Base-by-base conservation (phyloP, 2,888 invertebrate genomes). In the Scaptomyza cyrtandrae region DNA sequence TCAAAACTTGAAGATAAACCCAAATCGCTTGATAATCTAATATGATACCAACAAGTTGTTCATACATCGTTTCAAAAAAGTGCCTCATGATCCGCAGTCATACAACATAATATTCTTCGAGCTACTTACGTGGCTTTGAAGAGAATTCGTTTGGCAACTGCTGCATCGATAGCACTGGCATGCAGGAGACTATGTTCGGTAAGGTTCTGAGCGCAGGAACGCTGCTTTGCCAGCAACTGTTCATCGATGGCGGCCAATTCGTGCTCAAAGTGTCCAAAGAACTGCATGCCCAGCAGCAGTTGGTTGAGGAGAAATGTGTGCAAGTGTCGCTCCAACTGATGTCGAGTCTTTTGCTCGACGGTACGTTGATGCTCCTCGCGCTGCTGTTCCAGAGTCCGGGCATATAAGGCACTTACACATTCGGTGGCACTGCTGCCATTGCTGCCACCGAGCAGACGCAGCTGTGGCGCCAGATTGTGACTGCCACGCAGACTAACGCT, bases 241-340 rank as follows among this genome's bases (percentile, higher is more conserved):
- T 90, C 89, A 24, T 86, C 81, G 10, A 90, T 84, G 50, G 74
- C 70, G 9, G 78, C 71, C 57, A 90, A 74, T 68, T 92, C 92
- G 46, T 90, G 93, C 90, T 96, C 95, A 88, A 94, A 96, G 90
- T 97, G 95, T 75, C 95, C 94, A 85, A 96, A 96, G 92, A 97
- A 96, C 91, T 96, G 96, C 24, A 96, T 93, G 13, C 95, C 94
- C 90, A 96, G 93, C 58, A 96, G 93, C 61, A 96, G 93, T 90
- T 97, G 96, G 89, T 97, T 96, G 11, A 97, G 91, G 10, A 97
- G 92, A 90, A 97, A 97, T 4, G 94, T 93, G 83, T 96, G 94
- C 6, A 95, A 93, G 77, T 95, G 94, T 6, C 85, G 95, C 94
- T 80, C 93, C 93, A 75, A 93, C 92, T 93, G 96, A 92, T 61